Evolutionary conservation across 1,140 invertebrate species (phyloP).

Genomic region (Halesus radiatus): DNA sequence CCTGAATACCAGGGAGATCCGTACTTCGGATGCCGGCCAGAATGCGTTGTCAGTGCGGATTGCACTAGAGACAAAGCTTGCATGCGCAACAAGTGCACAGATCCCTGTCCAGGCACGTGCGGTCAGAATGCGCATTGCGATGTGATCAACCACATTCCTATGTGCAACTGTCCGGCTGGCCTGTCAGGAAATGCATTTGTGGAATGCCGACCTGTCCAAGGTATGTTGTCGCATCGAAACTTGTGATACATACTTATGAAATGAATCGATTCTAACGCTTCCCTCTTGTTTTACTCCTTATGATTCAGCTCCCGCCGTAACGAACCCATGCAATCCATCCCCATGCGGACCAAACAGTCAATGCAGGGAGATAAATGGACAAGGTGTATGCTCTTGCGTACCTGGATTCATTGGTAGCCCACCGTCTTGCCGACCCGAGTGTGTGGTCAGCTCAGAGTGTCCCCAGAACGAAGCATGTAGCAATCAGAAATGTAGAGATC

Average conservation of each 20-base stretch:
- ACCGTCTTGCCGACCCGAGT: constrained; percentile 76
- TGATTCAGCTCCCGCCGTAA: constrained; percentile 56
- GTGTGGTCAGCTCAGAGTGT: constrained; percentile 76
- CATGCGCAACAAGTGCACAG: constrained; percentile 77
- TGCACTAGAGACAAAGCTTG: constrained; percentile 79
- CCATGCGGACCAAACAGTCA: constrained; percentile 77
- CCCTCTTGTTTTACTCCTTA: not conserved
- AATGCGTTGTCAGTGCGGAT: constrained; percentile 79
- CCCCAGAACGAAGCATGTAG: constrained; percentile 74
- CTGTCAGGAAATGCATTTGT: constrained; percentile 76
- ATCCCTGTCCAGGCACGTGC: constrained; percentile 80
- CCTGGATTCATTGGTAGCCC: constrained; percentile 75
- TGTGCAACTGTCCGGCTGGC: constrained; percentile 77
- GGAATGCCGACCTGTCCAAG: constrained; percentile 69
- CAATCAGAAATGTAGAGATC: constrained; percentile 75
- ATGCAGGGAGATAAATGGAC: constrained; percentile 72
- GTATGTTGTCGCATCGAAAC: constrained; percentile 60
- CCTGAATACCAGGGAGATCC: constrained; percentile 80
- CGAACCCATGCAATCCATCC: constrained; percentile 72
- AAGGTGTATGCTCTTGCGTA: constrained; percentile 75
- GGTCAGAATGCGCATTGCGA: constrained; percentile 77
- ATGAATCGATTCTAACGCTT: not conserved
- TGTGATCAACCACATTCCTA: constrained; percentile 79
- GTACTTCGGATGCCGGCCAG: constrained; percentile 76
- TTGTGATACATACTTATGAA: not conserved